Conservation (phyloP, 2,888 invertebrate genomes). For the Phorcus lineatus region DNA sequence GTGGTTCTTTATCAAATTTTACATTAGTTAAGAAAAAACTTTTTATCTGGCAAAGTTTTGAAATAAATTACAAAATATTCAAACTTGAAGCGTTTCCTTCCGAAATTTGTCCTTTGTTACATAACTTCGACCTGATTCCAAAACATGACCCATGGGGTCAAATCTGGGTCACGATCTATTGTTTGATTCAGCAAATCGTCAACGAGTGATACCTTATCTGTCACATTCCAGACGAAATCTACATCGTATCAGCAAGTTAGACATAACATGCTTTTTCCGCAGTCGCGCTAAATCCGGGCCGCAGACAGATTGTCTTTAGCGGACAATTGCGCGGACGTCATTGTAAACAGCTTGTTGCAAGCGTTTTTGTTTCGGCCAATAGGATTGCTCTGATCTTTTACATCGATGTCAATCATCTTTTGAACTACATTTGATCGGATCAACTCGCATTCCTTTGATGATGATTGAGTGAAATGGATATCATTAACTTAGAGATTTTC, state of each 20-base stretch:
- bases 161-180: background rate
- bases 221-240: slow-evolving; percentile 2
- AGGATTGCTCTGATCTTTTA: background rate
- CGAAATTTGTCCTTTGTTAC: too few species aligned
- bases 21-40: too few species aligned
- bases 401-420: background rate
- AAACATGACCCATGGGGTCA: background rate
- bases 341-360: background rate
- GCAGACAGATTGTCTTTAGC: background rate
- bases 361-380: background rate
- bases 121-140: too few species aligned
- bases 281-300: background rate
- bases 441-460: background rate
- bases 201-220: background rate
- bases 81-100: too few species aligned
- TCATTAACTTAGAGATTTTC: too few species aligned
- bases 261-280: background rate
- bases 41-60: too few species aligned
- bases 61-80: too few species aligned
- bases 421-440: background rate
- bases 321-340: background rate
- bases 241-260: background rate
- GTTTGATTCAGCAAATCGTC: background rate
- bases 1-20: too few species aligned
- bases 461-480: too few species aligned